phyloP scores from a whole-genome alignment of 2,888 invertebrate genomes.

The Apotomis turbidana region DNA sequence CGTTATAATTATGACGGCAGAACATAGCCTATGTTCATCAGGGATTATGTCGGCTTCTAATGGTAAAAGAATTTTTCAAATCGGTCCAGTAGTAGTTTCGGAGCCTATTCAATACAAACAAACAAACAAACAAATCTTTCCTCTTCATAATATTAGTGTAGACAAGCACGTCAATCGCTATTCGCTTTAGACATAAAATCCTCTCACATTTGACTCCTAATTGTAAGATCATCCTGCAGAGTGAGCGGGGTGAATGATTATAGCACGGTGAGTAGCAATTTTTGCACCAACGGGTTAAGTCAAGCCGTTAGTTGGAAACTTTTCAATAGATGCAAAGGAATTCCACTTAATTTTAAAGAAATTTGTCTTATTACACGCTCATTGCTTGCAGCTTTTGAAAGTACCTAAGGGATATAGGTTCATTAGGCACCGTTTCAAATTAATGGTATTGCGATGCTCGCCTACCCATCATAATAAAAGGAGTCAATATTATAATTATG shows the following conservation, averaged over 20 bases:
- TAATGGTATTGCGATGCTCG: not conserved
- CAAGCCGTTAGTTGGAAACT: constrained; percentile 34
- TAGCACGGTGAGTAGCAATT: constrained; percentile 68
- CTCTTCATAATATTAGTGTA: no score
- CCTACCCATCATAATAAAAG: no score
- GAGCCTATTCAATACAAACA: no score
- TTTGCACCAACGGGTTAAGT: constrained; percentile 50
- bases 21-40: no score
- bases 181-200: constrained; percentile 2
- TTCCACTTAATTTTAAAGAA: constrained; percentile 43
- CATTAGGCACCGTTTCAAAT: not conserved
- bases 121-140: no score
- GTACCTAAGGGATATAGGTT: not conserved
- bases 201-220: constrained; percentile 59
- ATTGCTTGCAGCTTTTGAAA: constrained; percentile 29
- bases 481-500: no score
- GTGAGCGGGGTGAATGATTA: constrained; percentile 73
- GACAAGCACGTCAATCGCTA: constrained; percentile 12
- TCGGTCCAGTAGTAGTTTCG: no score
- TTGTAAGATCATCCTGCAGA: constrained; percentile 73
- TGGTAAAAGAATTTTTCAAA: no score
- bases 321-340: constrained; percentile 41
- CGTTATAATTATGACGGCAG: no score
- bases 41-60: no score
- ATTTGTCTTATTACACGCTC: constrained; percentile 39